phyloP scores from a whole-genome alignment of 1,140 invertebrate genomes.

The Drosophila lini region DNA sequence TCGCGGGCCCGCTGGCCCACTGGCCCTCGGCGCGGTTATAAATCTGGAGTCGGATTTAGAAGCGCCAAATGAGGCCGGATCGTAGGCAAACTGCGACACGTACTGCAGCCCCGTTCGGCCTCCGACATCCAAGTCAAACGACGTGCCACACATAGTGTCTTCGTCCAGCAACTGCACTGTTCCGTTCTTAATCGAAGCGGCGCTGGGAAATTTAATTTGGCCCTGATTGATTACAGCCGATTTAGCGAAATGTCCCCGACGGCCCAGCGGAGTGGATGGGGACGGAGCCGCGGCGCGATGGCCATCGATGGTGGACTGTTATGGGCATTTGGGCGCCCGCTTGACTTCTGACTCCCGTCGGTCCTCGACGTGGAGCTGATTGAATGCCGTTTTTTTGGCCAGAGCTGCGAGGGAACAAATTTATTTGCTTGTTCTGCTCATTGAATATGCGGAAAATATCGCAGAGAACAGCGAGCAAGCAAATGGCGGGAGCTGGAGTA shows the following conservation, averaged over 20 bases:
- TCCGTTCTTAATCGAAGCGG: constrained; percentile 68
- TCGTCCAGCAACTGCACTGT: constrained; percentile 38
- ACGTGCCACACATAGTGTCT: background rate
- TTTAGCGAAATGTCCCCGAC: constrained; percentile 71
- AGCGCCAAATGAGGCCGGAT: constrained; percentile 51
- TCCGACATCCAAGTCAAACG: constrained; percentile 1
- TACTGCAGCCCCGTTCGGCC: constrained; percentile 5
- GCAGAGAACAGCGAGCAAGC: background rate
- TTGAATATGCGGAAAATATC: constrained; percentile 57
- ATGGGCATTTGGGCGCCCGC: constrained; percentile 53
- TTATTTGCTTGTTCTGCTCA: constrained; percentile 68
- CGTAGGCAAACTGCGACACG: constrained; percentile 15
- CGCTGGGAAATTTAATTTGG: constrained; percentile 80
- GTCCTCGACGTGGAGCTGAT: constrained; percentile 48
- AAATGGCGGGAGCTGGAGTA: background rate
- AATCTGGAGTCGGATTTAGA: constrained; percentile 64
- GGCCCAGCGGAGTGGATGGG: constrained; percentile 24
- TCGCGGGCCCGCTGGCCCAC: constrained; percentile 19
- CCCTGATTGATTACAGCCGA: constrained; percentile 78
- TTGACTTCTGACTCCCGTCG: constrained; percentile 58
- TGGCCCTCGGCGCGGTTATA: constrained; percentile 53
- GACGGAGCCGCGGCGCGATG: constrained; percentile 24
- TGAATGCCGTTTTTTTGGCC: constrained; percentile 59
- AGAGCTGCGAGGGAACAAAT: constrained; percentile 28
- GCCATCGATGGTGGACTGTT: constrained; percentile 36